These are phyloP conservation scores for Gadus macrocephalus DNA, from an alignment of 2,113 vertebrate genomes.

Conservation along the genomic window DNA sequence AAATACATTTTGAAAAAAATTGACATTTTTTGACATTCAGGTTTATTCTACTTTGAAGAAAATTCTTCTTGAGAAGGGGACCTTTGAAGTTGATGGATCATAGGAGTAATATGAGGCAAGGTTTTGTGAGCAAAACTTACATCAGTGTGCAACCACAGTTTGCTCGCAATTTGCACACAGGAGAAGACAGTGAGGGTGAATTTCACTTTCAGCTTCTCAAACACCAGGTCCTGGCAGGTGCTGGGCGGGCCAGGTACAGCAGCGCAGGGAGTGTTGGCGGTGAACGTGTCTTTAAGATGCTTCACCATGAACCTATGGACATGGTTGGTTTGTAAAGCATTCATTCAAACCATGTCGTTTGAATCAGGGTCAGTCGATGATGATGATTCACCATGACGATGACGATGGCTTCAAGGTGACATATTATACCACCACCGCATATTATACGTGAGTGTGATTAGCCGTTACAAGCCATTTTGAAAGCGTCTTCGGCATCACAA, in stretches of 20 bases:
- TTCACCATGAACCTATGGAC: constrained; percentile 83
- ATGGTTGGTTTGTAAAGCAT: background rate
- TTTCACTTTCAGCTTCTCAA: constrained; percentile 64
- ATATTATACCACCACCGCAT: no score
- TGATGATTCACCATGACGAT: no score
- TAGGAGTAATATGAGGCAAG: background rate
- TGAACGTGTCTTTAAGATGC: constrained; percentile 68
- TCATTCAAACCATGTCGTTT: no score
- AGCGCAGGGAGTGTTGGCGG: constrained; percentile 16
- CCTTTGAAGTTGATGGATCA: background rate
- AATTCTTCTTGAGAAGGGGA: background rate
- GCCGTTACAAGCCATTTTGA: no score
- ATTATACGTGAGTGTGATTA: no score
- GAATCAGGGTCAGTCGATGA: no score
- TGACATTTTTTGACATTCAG: no score
- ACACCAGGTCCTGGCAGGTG: constrained; percentile 59
- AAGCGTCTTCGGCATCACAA: no score
- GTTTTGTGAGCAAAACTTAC: constrained; percentile 65
- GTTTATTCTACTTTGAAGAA: background rate
- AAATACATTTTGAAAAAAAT: no score
- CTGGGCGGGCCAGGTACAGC: background rate
- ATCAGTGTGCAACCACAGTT: constrained; percentile 78
- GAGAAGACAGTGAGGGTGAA: constrained; percentile 80
- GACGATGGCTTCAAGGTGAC: no score
- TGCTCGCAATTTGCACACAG: constrained; percentile 89